Base-by-base conservation (phyloP, 2,888 invertebrate genomes). In the Thecophora atra region DNA sequence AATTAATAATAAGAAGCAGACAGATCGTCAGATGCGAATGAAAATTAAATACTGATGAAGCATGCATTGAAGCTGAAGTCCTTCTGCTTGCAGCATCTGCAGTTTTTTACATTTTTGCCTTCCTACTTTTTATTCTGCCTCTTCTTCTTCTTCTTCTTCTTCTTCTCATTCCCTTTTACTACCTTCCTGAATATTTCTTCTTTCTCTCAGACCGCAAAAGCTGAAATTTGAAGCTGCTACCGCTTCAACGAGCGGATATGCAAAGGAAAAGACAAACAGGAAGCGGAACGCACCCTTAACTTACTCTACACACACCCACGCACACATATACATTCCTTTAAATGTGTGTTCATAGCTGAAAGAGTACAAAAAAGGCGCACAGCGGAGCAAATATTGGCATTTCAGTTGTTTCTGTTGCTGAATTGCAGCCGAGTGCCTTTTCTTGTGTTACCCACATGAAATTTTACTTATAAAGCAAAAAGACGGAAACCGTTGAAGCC, bases 1-100 rank as follows among this genome's bases (percentile, higher is more conserved):
- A 47, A 65, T 65, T 65, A 65, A 65, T 71, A 65, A 65, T 28
- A 42, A 44, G 58, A 44, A 54, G 2, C 6, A 37, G 37, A 37
- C 7, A 37, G 2, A 37, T 37, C 1, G 37, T 37, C 37, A 11
- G 19, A 30, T 30, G 30, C 37, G 19, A 37, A 30, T 37, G 13
- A 19, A 37, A 37, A 21, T 62, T 13, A n/a, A 51, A 28, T n/a
- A 62, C 62, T 62, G 30, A 19, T 7, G 13, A 19, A 19, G 30
- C 37, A 19, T 62, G 30, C 17, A 11, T 37, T 19, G 30, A 30
- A 21, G 8, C 5, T 24, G 56, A 19, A 56, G 13, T 56, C 15
- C 21, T 56, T 56, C 56, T 56, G 21, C 24, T 15, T 26, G 15
- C 56, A 19, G 37, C 11, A 8, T 37, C 19, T 54, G 2, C 54